Base-by-base conservation (phyloP, 2,113 vertebrate genomes). In the Cynocephalus volans region DNA sequence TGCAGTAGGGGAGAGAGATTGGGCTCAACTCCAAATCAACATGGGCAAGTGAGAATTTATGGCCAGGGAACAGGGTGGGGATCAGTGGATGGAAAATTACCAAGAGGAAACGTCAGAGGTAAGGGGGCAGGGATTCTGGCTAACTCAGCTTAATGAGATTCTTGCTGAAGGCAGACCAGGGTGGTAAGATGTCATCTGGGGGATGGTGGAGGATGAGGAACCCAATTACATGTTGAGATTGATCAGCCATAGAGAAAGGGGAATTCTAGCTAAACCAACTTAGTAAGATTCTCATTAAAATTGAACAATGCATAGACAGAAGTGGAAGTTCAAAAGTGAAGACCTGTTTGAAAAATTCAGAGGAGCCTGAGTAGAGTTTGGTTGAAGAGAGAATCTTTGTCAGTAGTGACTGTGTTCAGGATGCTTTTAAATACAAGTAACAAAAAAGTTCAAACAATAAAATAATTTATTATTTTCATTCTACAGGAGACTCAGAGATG, bases 371-470 rank as follows among this genome's bases (percentile, higher is more conserved):
- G 31, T 69, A 58, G 13, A 77, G 33, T 60, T 45, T 11, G 64
- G 73, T 33, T 54, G 86, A 41, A 85, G 70, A 84, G 6, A 36
- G 36, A 18, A n/a, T 67, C 45, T 89, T 54, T 92, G n/a, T 45
- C n/a, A 13, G 0, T 76, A 8, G 3, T 79, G 19, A 62, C 6
- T 33, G 7, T 81, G n/a, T 6, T 88, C 52, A 45, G 21, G 15
- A 41, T 94, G 28, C 54, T 94, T 85, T 94, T 31, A 76, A 31
- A 88, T 15, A 92, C 28, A 85, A 75, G 26, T 26, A 52, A 90
- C 80, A 87, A n/a, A 92, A 89, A 81, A 89, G 28, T 84, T 76
- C 64, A 87, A 90, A 76, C 5, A 76, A 31, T 41, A 60, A 70
- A 11, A 28, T 69, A 75, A 50, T 33, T 56, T 76, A 73, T n/a